These are phyloP conservation scores for Hemistola chrysoprasaria DNA, from an alignment of 2,888 invertebrate genomes.

Conservation along the genomic window DNA sequence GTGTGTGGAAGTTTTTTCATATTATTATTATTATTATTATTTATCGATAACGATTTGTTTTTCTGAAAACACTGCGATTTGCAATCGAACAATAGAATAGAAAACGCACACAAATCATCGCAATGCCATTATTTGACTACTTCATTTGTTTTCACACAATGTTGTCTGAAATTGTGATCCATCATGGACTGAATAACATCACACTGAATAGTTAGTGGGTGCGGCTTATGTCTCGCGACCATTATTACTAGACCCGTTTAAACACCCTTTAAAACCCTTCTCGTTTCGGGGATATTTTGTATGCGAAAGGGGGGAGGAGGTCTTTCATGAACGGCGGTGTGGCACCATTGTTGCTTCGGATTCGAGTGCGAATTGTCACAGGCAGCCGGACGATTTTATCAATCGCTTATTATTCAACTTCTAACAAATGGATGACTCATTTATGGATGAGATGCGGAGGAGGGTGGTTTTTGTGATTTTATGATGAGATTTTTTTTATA, in stretches of 20 bases:
- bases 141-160: constrained; percentile 72
- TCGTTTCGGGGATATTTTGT: constrained; percentile 33
- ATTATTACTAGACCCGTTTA: constrained; percentile 43
- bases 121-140: constrained; percentile 50
- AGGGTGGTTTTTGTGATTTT: constrained; percentile 24
- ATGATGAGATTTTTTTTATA: constrained; percentile 10
- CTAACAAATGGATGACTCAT: constrained; percentile 65
- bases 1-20: too few species aligned
- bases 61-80: constrained; percentile 1
- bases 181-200: constrained; percentile 73
- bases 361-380: constrained; percentile 77
- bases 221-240: constrained; percentile 57
- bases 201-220: constrained; percentile 68
- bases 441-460: constrained; percentile 41
- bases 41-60: too few species aligned
- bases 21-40: too few species aligned
- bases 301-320: constrained; percentile 38
- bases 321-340: constrained; percentile 48
- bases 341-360: constrained; percentile 65
- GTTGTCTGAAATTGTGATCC: constrained; percentile 75
- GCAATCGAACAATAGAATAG: constrained; percentile 12
- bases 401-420: constrained; percentile 70
- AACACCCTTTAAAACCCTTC: constrained; percentile 44
- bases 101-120: constrained; percentile 32
- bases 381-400: constrained; percentile 71